Base-by-base conservation (phyloP, 2,797 vertebrate genomes). In the Melanotaenia trifasciata region DNA sequence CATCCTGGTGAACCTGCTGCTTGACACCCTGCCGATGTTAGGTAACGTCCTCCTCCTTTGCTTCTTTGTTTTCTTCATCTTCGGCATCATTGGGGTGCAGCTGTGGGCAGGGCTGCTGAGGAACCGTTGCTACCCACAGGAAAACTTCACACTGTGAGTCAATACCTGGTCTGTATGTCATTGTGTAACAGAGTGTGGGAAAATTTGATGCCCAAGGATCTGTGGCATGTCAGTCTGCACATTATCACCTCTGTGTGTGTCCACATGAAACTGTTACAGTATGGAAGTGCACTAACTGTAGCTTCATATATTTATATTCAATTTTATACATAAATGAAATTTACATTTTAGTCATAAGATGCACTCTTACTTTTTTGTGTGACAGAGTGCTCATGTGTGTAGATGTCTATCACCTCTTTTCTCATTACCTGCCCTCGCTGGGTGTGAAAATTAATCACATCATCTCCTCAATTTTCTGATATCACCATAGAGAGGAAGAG, bases 71-170 rank as follows among this genome's bases (percentile, higher is more conserved):
- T 92, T 93, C 87, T 92, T 92, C 84, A 99, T 99, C 94, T 99
- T 99, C 0, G 98, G 98, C 85, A 99, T 99, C 95, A 98, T 99
- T 0, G 98, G 98, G 0, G 98, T 99, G 74, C 98, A 99, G 91
- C 94, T 99, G 76, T 99, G 98, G 98, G 97, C 98, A 0, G 98
- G 98, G 61, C 94, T 99, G 20, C 96, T 99, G 82, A 95, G 98
- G 58, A 95, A 95, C 90, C 94, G 94, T 84, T 95, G 94, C 89
- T 95, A 93, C 91, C 93, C 89, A 0, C 87, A 93, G 80, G 92
- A 94, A 50, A 95, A 95, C 88, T 95, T 95, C 89, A 94, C 94
- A 1, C 86, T 93, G 94, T 95, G 86, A 95, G 90, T 89, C 43
- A 51, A 14, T 0, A 1, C 26, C 47, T 12, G 36, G 10, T 76